These are phyloP conservation scores for Anoura caudifer DNA, from an alignment of 2,113 vertebrate genomes.

Conservation along the genomic window DNA sequence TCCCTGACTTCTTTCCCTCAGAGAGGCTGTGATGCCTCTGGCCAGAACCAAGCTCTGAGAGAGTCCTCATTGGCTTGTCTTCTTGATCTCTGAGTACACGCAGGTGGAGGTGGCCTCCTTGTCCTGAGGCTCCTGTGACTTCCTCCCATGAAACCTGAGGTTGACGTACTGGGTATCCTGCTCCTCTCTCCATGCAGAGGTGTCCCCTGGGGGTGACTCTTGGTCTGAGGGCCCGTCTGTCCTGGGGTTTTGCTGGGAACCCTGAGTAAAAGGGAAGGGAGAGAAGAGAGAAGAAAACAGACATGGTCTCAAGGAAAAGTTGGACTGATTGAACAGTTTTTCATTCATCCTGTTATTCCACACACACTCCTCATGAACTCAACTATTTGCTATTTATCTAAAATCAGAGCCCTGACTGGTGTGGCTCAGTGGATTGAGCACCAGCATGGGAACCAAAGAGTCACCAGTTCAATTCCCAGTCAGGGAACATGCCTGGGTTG, in stretches of 20 bases:
- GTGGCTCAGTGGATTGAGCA: too few species aligned
- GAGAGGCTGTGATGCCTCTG: background rate
- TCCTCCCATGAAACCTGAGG: background rate
- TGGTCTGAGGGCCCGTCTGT: background rate
- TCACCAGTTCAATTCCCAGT: too few species aligned
- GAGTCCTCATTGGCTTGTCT: background rate
- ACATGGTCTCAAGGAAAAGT: background rate
- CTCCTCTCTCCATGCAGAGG: rapidly evolving
- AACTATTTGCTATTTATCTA: background rate
- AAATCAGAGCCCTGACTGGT: background rate
- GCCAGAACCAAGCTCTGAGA: too few species aligned
- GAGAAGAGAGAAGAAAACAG: background rate
- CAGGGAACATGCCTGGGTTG: too few species aligned
- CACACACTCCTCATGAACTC: background rate
- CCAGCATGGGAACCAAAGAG: too few species aligned
- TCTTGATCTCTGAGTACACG: slow-evolving; percentile 19
- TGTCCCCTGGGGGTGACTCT: rapidly evolving
- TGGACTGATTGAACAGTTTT: background rate
- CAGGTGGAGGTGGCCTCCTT: too few species aligned
- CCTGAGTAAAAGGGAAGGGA: background rate
- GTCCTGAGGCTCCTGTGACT: rapidly evolving
- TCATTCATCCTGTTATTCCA: background rate
- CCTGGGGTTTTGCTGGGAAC: background rate
- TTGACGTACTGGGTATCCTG: background rate
- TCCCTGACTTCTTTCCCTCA: background rate